Evolutionary conservation across 2,888 invertebrate species (phyloP), one percentile per base, ranked within the genome.

Genomic region (Branchipolynoe longqiensis): DNA sequence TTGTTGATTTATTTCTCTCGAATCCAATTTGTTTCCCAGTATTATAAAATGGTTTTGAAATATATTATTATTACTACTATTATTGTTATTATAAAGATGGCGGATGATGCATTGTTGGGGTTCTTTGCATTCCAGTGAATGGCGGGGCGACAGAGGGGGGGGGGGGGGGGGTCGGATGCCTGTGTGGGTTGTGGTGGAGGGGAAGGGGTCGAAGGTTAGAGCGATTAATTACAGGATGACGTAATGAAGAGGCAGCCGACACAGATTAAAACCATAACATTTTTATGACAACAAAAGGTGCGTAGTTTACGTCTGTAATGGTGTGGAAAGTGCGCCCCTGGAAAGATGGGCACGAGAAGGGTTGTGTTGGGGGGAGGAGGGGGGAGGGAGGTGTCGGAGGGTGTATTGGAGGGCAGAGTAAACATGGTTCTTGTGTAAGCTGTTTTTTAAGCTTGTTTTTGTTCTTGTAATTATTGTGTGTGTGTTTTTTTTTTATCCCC

Each of bases 201-300:
- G 12, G 12, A 38, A n/a, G 38, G 69, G 4, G 58, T 36, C 69
- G 38, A 12, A 69, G 69, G 69, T 69, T 14, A 69, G 33, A 25
- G 69, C 69, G 69, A 69, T 69, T 69, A 69, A 69, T 12, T 69
- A 18, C 3, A 33, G 69, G 38, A 69, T 69, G 69, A 69, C 69
- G 38, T 69, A 69, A 69, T 69, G 69, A 69, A 69, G 69, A 69
- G 69, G 69, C 36, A 4, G 33, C 33, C 22, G 69, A 0, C 69
- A 36, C 22, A 22, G 33, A 69, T 69, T 69, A 69, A 69, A 69
- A 69, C 69, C 33, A 33, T 69, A 33, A 36, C 69, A 69, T 33
- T 69, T 69, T 69, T 69, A 69, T 25, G 69, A 38, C 69, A 36
- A 69, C 69, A 69, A 69, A 62, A 69, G 69, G 22, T 33, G 36